phyloP scores from a whole-genome alignment of 2,888 invertebrate species.

The Clepsis dumicolana region DNA sequence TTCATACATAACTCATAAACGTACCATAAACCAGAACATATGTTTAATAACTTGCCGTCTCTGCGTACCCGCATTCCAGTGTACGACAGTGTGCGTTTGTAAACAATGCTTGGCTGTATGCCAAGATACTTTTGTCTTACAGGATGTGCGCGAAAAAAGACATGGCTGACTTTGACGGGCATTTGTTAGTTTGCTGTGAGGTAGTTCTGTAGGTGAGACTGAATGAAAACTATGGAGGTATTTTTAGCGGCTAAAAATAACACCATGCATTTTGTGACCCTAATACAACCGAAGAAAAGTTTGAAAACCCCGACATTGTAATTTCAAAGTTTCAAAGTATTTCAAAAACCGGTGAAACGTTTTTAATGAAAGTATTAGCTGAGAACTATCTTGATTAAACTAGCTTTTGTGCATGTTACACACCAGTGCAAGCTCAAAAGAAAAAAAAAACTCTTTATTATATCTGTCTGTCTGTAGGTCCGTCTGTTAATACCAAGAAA shows the following conservation, averaged over 20 bases:
- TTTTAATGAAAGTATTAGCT: too few species aligned
- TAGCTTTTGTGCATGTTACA: too few species aligned
- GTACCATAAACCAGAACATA: background rate
- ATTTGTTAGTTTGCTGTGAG: constrained; percentile 5
- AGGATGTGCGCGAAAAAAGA: constrained; percentile 9
- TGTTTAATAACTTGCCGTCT: constrained; percentile 5
- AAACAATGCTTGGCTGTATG: constrained; percentile 25
- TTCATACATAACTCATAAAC: constrained; percentile 4
- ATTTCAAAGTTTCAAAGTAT: too few species aligned
- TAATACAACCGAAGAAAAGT: too few species aligned
- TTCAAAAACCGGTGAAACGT: too few species aligned
- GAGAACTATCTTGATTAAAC: too few species aligned
- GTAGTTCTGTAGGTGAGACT: background rate
- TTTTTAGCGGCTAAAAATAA: background rate
- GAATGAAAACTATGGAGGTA: background rate
- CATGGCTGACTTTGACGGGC: background rate
- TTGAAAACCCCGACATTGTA: too few species aligned
- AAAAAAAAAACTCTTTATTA: too few species aligned
- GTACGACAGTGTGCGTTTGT: constrained; percentile 1
- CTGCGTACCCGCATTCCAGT: background rate
- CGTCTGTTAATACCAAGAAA: too few species aligned
- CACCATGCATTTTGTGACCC: background rate
- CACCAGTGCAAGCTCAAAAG: too few species aligned
- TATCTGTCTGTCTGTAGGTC: too few species aligned
- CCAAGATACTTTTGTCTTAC: constrained; percentile 14